These are phyloP conservation scores for Paratilapia polleni DNA, from an alignment of 2,113 vertebrate species.

Conservation along the genomic window DNA sequence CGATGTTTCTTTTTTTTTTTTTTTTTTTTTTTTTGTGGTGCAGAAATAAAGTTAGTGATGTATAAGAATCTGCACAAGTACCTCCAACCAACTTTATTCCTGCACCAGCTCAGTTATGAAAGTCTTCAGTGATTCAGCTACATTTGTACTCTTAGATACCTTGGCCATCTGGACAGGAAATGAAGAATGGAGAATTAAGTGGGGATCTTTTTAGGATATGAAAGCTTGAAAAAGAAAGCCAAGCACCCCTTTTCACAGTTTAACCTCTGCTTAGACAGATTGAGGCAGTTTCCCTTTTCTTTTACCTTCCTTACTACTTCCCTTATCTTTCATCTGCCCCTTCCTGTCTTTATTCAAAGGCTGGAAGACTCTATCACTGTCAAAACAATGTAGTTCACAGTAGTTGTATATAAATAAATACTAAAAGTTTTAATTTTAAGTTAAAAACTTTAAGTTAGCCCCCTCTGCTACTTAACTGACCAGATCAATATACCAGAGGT, in stretches of 20 bases:
- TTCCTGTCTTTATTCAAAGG: neutral
- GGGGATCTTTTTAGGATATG: constrained; percentile 51
- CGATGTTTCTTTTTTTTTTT: no score
- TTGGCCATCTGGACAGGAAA: constrained; percentile 76
- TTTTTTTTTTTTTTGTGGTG: no score
- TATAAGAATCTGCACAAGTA: neutral
- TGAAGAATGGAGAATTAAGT: constrained; percentile 71
- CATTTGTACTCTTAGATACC: constrained; percentile 55
- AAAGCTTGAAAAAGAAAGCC: constrained; percentile 45
- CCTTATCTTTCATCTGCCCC: neutral
- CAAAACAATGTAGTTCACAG: neutral
- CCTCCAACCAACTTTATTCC: constrained; percentile 41
- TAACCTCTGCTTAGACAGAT: constrained; percentile 23
- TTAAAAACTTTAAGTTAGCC: no score
- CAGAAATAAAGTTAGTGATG: neutral
- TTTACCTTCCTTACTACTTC: neutral
- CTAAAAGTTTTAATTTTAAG: no score
- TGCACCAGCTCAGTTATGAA: constrained; percentile 27
- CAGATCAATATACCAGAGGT: no score
- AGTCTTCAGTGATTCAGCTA: constrained; percentile 49
- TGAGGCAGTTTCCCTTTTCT: neutral
- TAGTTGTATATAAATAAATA: neutral
- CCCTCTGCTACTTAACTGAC: no score
- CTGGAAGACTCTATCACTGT: neutral
- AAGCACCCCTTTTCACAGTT: constrained; percentile 33